Percentiles rank a stretch among this genome's conserved stretches.
Conservation (phyloP, 2,113 vertebrate genomes). For the Sorex araneus region DNA sequence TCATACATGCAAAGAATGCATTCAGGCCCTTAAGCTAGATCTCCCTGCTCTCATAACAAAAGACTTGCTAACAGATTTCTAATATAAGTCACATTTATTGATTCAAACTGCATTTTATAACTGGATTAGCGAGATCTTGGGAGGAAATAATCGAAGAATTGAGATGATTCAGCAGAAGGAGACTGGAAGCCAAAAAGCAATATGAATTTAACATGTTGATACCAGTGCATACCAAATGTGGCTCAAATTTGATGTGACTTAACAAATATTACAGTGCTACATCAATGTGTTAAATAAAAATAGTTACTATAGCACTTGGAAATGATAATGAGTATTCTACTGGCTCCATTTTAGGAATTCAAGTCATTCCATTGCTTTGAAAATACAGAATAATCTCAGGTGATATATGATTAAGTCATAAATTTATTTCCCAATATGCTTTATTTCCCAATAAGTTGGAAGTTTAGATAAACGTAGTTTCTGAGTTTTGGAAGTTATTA, state of each 20-base stretch:
- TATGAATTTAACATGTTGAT: not conserved
- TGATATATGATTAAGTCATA: not conserved
- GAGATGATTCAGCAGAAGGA: not conserved
- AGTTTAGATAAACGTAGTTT: not conserved
- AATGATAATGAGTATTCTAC: no score
- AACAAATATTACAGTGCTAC: no score
- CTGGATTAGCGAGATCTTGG: not conserved
- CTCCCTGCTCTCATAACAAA: no score
- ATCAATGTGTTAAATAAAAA: not conserved
- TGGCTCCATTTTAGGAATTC: no score
- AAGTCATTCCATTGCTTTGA: not conserved
- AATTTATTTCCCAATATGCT: fast-evolving
- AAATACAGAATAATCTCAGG: not conserved
- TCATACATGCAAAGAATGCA: no score
- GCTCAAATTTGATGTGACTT: no score
- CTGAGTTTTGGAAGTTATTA: not conserved
- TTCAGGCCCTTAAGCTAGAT: no score
- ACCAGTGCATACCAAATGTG: no score
- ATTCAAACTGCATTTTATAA: not conserved
- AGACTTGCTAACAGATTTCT: not conserved
- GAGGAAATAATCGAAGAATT: not conserved
- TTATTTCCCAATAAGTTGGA: not conserved
- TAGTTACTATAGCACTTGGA: not conserved
- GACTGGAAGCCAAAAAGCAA: not conserved
- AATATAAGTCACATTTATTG: no score